Evolutionary conservation across 2,888 invertebrate species (phyloP), one percentile per base, ranked within the genome.

Genomic region (Biston stratarius): DNA sequence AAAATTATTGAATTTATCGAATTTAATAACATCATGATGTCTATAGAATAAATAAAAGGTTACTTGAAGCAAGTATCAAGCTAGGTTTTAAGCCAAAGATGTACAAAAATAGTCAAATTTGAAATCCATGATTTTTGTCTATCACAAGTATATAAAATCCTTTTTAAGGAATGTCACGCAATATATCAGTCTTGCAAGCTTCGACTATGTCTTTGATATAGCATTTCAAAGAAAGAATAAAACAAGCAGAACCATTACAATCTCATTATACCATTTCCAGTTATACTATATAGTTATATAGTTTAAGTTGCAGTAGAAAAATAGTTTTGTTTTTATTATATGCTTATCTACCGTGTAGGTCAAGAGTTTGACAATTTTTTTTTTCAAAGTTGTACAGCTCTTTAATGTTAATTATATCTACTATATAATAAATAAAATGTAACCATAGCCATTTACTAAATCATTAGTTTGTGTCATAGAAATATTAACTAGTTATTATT

Each of bases 131-230:
- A 74, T 62, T 78, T 75, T 75, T 69, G 77, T 73, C 70, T 87
- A 89, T 90, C 88, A 88, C 89, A 86, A 82, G 82, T 84, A 77
- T 77, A 59, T 49, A 9, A 12, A 72, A 56, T 89, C 92, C 92
- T 92, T 92, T 84, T 81, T 64, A 92, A 92, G 92, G 92, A 89
- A 72, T 78, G 76, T 68, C 82, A 82, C 80, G 85, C 78, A 81
- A 77, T 76, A 70, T 79, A 77, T 92, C 92, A 92, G 92, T 92
- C 93, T 93, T 92, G 88, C 90, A 86, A 88, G 90, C 91, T 84
- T 88, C 82, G 86, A 87, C 84, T 84, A 80, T 75, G 83, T 87
- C 87, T 69, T 74, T 82, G 78, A 79, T 82, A 81, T 76, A 73
- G 76, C 53, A 64, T 58, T 65, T 45, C 49, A 44, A 15, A 58